Evolutionary conservation across 1,140 invertebrate genomes (phyloP), one percentile per base, ranked within the genome.

Genomic region (Vanessa tameamea): DNA sequence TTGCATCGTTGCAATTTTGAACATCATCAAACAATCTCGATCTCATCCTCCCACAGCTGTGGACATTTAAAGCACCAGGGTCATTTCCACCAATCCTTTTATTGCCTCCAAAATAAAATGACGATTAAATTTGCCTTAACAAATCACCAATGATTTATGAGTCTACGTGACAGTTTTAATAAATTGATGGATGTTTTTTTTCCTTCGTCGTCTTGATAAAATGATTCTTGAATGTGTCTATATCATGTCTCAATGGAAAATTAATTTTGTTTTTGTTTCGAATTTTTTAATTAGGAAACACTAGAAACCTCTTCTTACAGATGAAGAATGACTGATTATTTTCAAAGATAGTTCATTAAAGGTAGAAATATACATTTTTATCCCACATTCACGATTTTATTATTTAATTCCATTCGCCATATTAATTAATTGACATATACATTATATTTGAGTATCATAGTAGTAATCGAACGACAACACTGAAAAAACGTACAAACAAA

Each of bases 1-100:
- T 55, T 57, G 69, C 53, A 59, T 53, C 47, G 64, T 68, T 78
- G 76, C 76, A 78, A 72, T 69, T 78, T 72, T 75, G 68, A 69
- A 75, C 69, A 37, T 73, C 72, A 75, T 69, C 72, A 50, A 61
- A 47, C 67, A 43, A 72, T 53, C 65, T 14, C 48, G 76, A 78
- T 75, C 69, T 69, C 37, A 64, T 68, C 72, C 76, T 51, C 72
- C 76, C 76, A 78, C 76, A 51, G 23, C 12, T 26, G 23, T 47
- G 16, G 59, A 72, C 76, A 74, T 74, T 71, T 74, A 71, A 47
- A 78, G 72, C 47, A 43, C 65, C 65, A 74, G 37, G 72, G 61
- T 67, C 72, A 69, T 74, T 51, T 69, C n/a, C n/a, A 64, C 64
- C 20, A 23, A 67, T n/a, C 31, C 65, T 61, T 53, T 64, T 73